Conservation (phyloP, 2,888 invertebrate species). For the Himalopsyche tibetana region DNA sequence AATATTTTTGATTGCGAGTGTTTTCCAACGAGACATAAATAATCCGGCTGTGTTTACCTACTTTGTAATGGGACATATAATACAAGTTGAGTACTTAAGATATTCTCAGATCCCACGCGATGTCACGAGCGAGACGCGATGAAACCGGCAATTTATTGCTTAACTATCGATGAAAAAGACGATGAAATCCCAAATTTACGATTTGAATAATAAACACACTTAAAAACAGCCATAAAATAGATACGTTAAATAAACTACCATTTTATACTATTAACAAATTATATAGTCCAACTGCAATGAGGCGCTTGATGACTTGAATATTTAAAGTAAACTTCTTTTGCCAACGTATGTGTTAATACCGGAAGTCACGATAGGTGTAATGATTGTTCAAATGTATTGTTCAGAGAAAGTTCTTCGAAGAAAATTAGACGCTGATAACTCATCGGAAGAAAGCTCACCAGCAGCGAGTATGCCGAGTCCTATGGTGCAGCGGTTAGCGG, state of each 20-base stretch:
- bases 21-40: background rate
- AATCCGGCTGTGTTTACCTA: slow-evolving; percentile 10
- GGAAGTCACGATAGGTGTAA: too few species aligned
- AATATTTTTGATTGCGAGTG: slow-evolving; percentile 10
- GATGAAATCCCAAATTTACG: slow-evolving; percentile 61
- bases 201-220: slow-evolving; percentile 61
- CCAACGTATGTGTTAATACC: too few species aligned
- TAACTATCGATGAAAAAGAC: slow-evolving; percentile 59
- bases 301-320: too few species aligned
- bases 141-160: slow-evolving; percentile 62
- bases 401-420: too few species aligned
- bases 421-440: too few species aligned
- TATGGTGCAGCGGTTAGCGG: too few species aligned
- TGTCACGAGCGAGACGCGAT: slow-evolving; percentile 51
- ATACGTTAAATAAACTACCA: slow-evolving; percentile 60
- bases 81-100: slow-evolving; percentile 28
- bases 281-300: background rate
- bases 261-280: slow-evolving; percentile 56
- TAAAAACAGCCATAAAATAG: slow-evolving; percentile 61
- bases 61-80: slow-evolving; percentile 16
- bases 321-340: too few species aligned
- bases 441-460: too few species aligned
- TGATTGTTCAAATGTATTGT: too few species aligned
- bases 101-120: slow-evolving; percentile 47
- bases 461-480: too few species aligned